A percentile compares a stretch with the other conserved stretches of the same genome.
Evolutionary conservation across 2,113 vertebrate species (phyloP).

Genomic region (Spilogale gracilis): DNA sequence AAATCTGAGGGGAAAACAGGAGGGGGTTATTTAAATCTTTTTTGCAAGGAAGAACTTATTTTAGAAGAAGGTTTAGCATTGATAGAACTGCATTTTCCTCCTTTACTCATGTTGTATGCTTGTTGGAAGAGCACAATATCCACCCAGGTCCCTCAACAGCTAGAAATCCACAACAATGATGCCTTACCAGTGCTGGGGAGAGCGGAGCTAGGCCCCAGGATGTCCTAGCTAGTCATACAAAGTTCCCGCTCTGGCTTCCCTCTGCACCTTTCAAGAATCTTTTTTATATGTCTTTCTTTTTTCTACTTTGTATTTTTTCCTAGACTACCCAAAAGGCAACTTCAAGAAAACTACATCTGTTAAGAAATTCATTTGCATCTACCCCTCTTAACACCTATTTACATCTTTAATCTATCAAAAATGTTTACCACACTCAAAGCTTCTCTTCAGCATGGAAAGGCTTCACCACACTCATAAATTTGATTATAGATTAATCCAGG

Average conservation of each 20-base stretch:
- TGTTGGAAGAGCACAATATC: not conserved
- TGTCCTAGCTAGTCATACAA: not conserved
- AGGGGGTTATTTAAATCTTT: not conserved
- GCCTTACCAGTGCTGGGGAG: not conserved
- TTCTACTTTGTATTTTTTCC: not conserved
- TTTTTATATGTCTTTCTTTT: not conserved
- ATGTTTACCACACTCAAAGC: not conserved
- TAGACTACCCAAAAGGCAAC: not conserved
- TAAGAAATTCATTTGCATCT: not conserved
- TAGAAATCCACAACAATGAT: fast-evolving
- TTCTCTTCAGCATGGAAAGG: not conserved
- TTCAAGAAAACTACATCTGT: not conserved
- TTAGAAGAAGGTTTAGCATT: not conserved
- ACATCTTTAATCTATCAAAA: constrained; percentile 15
- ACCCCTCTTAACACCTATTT: not conserved
- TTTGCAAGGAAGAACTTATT: not conserved
- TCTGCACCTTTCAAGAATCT: not conserved
- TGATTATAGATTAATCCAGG: not conserved
- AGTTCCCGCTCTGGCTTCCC: not conserved
- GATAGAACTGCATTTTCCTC: not conserved
- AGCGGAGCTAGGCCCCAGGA: not conserved
- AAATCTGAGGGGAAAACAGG: not conserved
- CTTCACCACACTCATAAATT: not conserved
- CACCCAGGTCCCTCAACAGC: not conserved
- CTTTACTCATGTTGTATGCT: not conserved